Evolutionary conservation across 2,888 invertebrate genomes (phyloP).

Genomic region (Drosophila siamana): DNA sequence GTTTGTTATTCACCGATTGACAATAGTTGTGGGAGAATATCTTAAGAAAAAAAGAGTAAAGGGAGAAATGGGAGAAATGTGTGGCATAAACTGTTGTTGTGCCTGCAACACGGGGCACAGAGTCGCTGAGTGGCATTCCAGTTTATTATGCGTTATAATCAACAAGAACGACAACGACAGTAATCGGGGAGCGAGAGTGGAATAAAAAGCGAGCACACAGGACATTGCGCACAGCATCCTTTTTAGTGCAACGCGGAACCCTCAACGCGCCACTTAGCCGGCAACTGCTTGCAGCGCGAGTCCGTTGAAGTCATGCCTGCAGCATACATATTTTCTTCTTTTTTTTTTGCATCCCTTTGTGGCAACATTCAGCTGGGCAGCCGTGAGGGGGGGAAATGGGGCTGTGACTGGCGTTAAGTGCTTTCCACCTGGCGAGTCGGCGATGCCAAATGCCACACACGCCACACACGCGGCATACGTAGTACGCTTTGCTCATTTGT

Average conservation of each 20-base stretch:
- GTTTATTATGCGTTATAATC: conserved; percentile 76
- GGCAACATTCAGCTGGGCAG: neutral
- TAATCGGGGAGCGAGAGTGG: neutral
- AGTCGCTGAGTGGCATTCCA: conserved; percentile 69
- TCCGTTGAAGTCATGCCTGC: conserved; percentile 23
- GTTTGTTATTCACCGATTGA: conserved; percentile 58
- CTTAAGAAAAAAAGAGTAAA: too few species aligned
- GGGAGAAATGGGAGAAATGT: conserved; percentile 9
- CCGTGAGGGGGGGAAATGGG: neutral
- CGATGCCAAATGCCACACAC: conserved; percentile 38
- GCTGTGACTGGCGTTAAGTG: conserved; percentile 58
- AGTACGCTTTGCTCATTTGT: conserved; percentile 74
- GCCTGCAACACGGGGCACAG: conserved; percentile 14
- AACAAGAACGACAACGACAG: conserved; percentile 40
- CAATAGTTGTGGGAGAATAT: conserved; percentile 40
- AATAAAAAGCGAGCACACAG: conserved; percentile 15
- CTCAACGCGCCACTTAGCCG: conserved; percentile 52
- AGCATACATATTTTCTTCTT: conserved; percentile 27
- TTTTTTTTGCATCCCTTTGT: conserved; percentile 45
- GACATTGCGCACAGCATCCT: conserved; percentile 37
- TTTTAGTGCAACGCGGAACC: conserved; percentile 32
- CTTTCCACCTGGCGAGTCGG: conserved; percentile 68
- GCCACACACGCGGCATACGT: conserved; percentile 47
- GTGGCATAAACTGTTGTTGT: conserved; percentile 17
- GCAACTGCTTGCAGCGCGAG: conserved; percentile 45